Evolutionary conservation across 2,888 invertebrate species (phyloP).

Genomic region (Trichogramma evanescens): DNA sequence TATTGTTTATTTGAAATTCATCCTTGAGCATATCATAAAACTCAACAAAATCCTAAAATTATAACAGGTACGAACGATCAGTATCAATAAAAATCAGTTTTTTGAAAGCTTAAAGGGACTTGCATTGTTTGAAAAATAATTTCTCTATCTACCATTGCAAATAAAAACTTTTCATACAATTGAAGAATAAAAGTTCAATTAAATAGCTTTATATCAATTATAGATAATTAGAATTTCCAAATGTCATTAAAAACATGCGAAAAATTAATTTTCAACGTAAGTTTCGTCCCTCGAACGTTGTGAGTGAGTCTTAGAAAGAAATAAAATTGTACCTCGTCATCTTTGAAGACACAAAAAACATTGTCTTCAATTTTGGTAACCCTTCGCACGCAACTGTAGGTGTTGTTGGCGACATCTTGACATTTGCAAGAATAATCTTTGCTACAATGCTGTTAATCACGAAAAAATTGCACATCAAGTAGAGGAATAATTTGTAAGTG

Average conservation of each 20-base stretch:
- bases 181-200: not conserved
- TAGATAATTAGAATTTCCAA: not conserved
- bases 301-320: not conserved
- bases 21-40: constrained; percentile 68
- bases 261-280: too few relatives aligned
- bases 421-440: constrained; percentile 71
- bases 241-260: too few relatives aligned
- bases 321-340: constrained; percentile 37
- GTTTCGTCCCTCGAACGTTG: too few relatives aligned
- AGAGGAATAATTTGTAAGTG: not conserved
- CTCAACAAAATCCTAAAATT: constrained; percentile 61
- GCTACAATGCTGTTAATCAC: constrained; percentile 57
- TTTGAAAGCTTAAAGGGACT: too few relatives aligned
- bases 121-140: too few relatives aligned
- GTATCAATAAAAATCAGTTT: too few relatives aligned
- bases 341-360: constrained; percentile 61
- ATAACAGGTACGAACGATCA: too few relatives aligned
- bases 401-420: constrained; percentile 78
- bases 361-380: constrained; percentile 52
- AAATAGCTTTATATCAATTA: not conserved
- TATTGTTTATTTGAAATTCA: constrained; percentile 66
- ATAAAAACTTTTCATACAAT: not conserved
- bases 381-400: constrained; percentile 70
- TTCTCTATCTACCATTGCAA: too few relatives aligned
- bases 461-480: constrained; percentile 7